Base-by-base conservation (phyloP, 2,888 invertebrate genomes). In the Leptinotarsa rubiginosa region DNA sequence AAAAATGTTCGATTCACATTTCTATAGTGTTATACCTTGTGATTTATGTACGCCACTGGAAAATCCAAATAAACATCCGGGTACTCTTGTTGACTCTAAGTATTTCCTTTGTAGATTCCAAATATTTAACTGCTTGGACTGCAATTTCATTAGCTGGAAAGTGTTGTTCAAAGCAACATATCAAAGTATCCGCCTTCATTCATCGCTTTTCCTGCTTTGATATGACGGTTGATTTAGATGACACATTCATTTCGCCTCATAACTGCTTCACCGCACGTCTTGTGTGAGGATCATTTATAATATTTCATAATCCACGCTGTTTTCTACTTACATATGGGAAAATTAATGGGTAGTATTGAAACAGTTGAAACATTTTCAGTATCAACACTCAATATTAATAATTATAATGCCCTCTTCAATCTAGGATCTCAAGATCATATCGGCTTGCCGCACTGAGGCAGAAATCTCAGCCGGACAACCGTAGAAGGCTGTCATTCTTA, bases 121-220 rank as follows among this genome's bases (percentile, higher is more conserved):
- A 85, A 85, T 78, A 78, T 78, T 78, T 75, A 75, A 74, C 74
- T 69, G 73, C 77, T 77, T 73, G 76, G 74, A 76, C 75, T 81
- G 79, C 79, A 77, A 81, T 83, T 84, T 84, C 82, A 84, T 84
- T 83, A 82, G 79, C 79, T 81, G 83, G 81, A 79, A 82, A 82
- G 75, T 78, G 81, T 74, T 83, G 81, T 77, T 85, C 82, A 84
- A 84, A 85, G 82, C 78, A 81, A 77, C 82, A 75, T 83, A 84
- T 85, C 84, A 84, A 85, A 85, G 83, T 81, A 75, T 76, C 82
- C 83, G 83, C 81, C 83, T 80, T 77, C 79, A 81, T 84, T 82
- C 82, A 83, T 83, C 83, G 80, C 79, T 84, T 83, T 82, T 75
- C 80, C 66, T 66, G 31, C 69, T 75, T 62, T 52, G 49, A 75